Evolutionary conservation across 2,888 invertebrate genomes (phyloP).

Genomic region (Allacma fusca): DNA sequence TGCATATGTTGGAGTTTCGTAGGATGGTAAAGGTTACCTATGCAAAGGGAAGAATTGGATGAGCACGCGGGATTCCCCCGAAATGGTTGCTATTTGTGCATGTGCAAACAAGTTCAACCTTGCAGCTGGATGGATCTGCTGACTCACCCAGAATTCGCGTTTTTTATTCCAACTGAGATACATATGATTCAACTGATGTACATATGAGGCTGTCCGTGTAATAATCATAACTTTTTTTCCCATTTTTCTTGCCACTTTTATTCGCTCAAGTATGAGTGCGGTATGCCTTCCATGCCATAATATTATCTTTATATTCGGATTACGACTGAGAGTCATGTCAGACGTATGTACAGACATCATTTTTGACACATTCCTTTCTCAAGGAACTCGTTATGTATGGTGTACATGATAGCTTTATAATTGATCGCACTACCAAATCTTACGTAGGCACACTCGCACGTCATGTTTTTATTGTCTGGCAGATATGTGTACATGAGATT

Average conservation of each 20-base stretch:
- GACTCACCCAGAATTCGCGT: slow-evolving; percentile 36
- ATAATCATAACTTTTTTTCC: background rate
- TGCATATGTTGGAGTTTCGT: too few species aligned
- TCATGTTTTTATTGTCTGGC: background rate
- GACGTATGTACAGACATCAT: too few species aligned
- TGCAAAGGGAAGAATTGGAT: slow-evolving; percentile 20
- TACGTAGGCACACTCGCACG: background rate
- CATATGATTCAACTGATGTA: too few species aligned
- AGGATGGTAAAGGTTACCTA: slow-evolving; percentile 21
- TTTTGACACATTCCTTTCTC: background rate
- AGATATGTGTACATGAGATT: background rate
- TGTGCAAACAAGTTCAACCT: slow-evolving; percentile 39
- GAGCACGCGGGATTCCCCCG: slow-evolving; percentile 36
- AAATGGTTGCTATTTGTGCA: slow-evolving; percentile 24
- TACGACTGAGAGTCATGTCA: background rate
- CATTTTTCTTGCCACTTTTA: background rate
- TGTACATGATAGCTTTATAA: too few species aligned
- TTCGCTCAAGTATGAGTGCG: background rate
- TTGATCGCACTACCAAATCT: too few species aligned
- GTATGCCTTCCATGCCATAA: background rate
- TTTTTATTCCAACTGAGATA: slow-evolving; percentile 25
- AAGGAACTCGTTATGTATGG: too few species aligned
- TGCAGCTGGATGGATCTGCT: slow-evolving; percentile 32
- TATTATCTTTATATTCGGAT: background rate
- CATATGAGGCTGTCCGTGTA: background rate